These are phyloP conservation scores for Lissocephala sabroskyi DNA, from an alignment of 2,888 invertebrate genomes.

Conservation along the genomic window DNA sequence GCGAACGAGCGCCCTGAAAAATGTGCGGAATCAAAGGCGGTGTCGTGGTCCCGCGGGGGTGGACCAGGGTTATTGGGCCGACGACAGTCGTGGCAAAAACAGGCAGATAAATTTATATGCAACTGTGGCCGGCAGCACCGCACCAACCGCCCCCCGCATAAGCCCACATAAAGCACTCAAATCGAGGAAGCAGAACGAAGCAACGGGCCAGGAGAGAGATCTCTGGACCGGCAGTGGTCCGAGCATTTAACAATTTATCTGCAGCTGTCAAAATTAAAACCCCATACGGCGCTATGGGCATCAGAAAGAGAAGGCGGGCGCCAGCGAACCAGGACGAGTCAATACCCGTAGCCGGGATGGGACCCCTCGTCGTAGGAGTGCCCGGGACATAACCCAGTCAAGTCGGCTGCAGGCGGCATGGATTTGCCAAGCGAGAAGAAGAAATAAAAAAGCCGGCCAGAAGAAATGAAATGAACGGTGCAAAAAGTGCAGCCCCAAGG, in stretches of 20 bases:
- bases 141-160: constrained; percentile 4
- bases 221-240: too few species aligned
- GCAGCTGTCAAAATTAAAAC: constrained; percentile 72
- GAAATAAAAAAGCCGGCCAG: constrained; percentile 12
- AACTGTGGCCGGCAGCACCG: constrained; percentile 29
- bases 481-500: constrained; percentile 23
- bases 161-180: constrained; percentile 49
- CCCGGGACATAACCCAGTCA: constrained; percentile 55
- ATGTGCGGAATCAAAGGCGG: constrained; percentile 29
- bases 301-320: constrained; percentile 31
- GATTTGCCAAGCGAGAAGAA: constrained; percentile 27
- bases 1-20: constrained; percentile 47
- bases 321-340: constrained; percentile 56
- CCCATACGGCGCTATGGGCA: constrained; percentile 51
- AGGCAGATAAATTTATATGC: constrained; percentile 54
- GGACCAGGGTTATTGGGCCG: constrained; percentile 14
- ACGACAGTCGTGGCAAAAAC: constrained; percentile 16
- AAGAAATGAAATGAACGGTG: constrained; percentile 10
- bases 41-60: not conserved
- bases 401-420: constrained; percentile 59
- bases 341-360: constrained; percentile 62
- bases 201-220: constrained; percentile 27
- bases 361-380: constrained; percentile 34
- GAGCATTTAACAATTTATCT: constrained; percentile 71
- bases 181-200: constrained; percentile 9